phyloP scores from a whole-genome alignment of 1,140 invertebrate genomes.

The Leptonema lineaticorne region DNA sequence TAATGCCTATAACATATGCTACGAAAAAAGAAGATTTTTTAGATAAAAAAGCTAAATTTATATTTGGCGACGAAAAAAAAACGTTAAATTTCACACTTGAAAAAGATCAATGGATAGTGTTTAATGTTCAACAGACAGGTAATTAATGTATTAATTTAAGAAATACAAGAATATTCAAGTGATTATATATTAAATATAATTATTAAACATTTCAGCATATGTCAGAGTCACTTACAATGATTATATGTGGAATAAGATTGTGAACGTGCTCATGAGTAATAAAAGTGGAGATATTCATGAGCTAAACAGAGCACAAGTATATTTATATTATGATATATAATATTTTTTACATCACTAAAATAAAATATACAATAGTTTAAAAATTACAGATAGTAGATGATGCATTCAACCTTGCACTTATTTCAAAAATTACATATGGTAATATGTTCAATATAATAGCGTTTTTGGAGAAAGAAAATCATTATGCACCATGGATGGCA shows the following conservation, averaged over 20 bases:
- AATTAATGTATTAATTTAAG: too few species aligned
- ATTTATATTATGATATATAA: neutral
- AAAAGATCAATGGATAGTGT: neutral
- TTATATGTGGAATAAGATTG: neutral
- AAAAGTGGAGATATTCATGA: neutral
- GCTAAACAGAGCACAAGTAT: constrained; percentile 10
- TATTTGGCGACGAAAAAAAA: neutral
- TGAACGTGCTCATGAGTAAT: neutral
- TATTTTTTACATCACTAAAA: too few species aligned
- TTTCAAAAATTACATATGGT: constrained; percentile 47
- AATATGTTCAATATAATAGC: constrained; percentile 45
- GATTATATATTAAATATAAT: neutral
- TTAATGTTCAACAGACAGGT: constrained; percentile 22
- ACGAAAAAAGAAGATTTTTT: neutral
- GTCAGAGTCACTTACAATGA: constrained; percentile 12
- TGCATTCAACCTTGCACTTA: constrained; percentile 59
- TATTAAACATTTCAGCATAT: constrained; percentile 3
- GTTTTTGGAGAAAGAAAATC: constrained; percentile 54
- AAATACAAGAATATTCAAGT: neutral
- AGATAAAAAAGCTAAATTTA: neutral
- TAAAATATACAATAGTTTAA: constrained; percentile 20
- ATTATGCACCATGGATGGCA: constrained; percentile 56
- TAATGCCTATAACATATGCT: constrained; percentile 6
- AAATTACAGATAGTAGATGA: constrained; percentile 56
- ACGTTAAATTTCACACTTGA: neutral